These are phyloP conservation scores for Lymantria monacha DNA, from an alignment of 2,888 invertebrate species.

Conservation along the genomic window DNA sequence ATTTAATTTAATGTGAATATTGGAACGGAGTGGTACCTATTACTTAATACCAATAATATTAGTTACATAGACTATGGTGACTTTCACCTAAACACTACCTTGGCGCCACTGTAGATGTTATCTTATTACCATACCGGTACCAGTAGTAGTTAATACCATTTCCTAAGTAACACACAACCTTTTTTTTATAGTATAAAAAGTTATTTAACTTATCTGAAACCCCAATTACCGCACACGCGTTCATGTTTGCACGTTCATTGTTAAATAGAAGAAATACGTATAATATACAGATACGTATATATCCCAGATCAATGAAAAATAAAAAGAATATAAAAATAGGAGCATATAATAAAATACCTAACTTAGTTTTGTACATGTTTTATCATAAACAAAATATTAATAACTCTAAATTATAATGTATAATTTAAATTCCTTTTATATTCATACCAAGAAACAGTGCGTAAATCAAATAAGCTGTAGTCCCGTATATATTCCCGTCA, in stretches of 20 bases:
- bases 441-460: background rate
- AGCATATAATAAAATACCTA: no score
- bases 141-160: conserved; percentile 21
- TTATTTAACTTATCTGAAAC: no score
- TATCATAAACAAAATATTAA: background rate
- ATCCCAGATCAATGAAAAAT: no score
- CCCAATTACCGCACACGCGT: no score
- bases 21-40: conserved; percentile 1
- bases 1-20: background rate
- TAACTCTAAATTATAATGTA: background rate
- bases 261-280: no score
- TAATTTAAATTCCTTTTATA: background rate
- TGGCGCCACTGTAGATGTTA: conserved; percentile 35
- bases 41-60: conserved; percentile 18
- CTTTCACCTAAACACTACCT: conserved; percentile 43
- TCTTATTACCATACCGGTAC: conserved; percentile 46
- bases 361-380: background rate
- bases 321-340: no score
- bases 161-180: conserved; percentile 15
- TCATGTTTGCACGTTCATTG: no score
- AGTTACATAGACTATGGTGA: conserved; percentile 18
- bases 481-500: conserved; percentile 21
- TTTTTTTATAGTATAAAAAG: conserved; percentile 15
- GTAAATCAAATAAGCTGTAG: conserved; percentile 5
- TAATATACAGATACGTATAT: no score